Evolutionary conservation across 1,140 invertebrate genomes (phyloP).

Genomic region (Drosophila sulfurigaster): DNA sequence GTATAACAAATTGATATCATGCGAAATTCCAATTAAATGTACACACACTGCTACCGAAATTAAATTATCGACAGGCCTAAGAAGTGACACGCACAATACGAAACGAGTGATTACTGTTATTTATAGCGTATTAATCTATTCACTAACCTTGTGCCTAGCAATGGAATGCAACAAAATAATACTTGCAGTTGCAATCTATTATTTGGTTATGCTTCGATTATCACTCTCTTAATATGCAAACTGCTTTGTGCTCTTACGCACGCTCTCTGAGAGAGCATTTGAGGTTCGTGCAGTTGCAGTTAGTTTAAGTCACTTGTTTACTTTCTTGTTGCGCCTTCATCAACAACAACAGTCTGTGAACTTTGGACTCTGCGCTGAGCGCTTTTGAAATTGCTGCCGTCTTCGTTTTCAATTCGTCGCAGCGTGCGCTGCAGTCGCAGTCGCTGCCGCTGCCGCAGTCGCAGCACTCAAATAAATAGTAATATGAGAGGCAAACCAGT

Average conservation of each 20-base stretch:
- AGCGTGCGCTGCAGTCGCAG: slow-evolving; percentile 1
- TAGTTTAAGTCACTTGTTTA: slow-evolving; percentile 28
- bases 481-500: slow-evolving; percentile 40
- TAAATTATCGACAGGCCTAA: not conserved
- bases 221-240: too few species aligned
- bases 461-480: slow-evolving; percentile 30
- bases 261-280: slow-evolving; percentile 20
- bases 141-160: too few species aligned
- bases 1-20: not conserved
- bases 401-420: slow-evolving; percentile 25
- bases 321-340: slow-evolving; percentile 40
- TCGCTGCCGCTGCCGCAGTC: not conserved
- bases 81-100: not conserved
- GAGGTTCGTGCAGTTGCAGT: slow-evolving; percentile 27
- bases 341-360: slow-evolving; percentile 17
- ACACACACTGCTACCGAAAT: not conserved
- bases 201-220: too few species aligned
- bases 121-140: too few species aligned
- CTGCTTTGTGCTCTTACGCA: not conserved
- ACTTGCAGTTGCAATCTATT: too few species aligned
- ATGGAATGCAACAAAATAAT: too few species aligned
- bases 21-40: not conserved
- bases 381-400: slow-evolving; percentile 28
- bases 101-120: too few species aligned
- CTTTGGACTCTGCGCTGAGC: slow-evolving; percentile 39